Percentiles rank a stretch among this genome's conserved stretches.
Evolutionary conservation across 1,140 invertebrate genomes (phyloP).

Genomic region (Druon quercuslanigerum): DNA sequence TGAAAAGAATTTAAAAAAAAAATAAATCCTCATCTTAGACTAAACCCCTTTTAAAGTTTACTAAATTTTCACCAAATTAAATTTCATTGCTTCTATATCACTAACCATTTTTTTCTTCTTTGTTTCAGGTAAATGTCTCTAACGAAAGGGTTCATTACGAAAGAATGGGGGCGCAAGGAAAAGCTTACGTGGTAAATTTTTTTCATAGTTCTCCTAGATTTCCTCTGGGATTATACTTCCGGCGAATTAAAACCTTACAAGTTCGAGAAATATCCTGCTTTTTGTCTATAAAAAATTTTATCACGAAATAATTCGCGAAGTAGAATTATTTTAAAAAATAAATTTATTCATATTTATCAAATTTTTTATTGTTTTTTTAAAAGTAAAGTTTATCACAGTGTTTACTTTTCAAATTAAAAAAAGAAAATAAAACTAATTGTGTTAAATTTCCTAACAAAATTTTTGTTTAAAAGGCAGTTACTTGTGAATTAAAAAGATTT

Average conservation of each 20-base stretch:
- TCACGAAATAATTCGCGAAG: neutral
- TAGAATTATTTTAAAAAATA: neutral
- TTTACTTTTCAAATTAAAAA: no score
- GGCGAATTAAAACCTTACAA: neutral
- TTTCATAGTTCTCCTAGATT: conserved; percentile 5
- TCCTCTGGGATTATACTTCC: conserved; percentile 3
- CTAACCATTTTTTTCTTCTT: conserved; percentile 34
- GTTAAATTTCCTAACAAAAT: neutral
- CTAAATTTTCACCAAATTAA: neutral
- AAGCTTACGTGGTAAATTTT: conserved; percentile 18
- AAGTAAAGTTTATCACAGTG: no score
- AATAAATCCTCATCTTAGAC: neutral
- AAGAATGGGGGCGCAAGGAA: conserved; percentile 5
- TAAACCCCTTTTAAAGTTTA: neutral
- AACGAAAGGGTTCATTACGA: neutral
- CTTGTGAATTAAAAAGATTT: neutral
- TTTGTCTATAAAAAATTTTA: neutral
- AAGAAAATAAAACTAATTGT: neutral
- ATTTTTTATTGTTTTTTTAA: no score
- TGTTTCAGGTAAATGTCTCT: conserved; percentile 47
- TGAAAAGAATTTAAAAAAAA: no score
- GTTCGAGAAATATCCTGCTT: neutral
- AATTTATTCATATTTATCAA: no score
- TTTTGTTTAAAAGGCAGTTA: neutral
- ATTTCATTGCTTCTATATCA: neutral